phyloP scores from a whole-genome alignment of 2,797 vertebrate species.

The Sebastes matsubarae region DNA sequence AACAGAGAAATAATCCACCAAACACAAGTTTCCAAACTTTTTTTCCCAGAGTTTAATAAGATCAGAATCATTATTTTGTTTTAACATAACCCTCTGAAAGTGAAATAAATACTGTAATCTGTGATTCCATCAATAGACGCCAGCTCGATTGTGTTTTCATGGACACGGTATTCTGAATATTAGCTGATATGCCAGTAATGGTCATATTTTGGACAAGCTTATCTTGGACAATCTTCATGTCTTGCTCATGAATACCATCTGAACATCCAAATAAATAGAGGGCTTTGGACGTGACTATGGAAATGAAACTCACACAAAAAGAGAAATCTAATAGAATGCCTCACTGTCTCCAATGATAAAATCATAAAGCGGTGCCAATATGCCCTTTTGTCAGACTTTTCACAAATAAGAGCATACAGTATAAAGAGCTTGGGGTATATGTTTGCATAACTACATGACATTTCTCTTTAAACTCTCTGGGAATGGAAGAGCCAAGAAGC shows the following conservation, averaged over 20 bases:
- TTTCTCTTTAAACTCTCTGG: conserved; percentile 4
- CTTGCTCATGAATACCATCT: conserved; percentile 17
- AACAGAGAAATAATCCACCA: too few species aligned
- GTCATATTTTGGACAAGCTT: neutral
- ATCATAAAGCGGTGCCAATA: neutral
- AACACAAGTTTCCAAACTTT: too few species aligned
- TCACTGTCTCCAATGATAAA: neutral
- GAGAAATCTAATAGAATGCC: neutral
- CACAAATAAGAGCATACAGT: neutral
- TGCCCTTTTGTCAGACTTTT: neutral
- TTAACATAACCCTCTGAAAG: neutral
- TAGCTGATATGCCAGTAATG: neutral
- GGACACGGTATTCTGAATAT: neutral
- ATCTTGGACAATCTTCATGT: conserved; percentile 3
- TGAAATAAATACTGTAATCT: neutral
- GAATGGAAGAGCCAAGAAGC: neutral
- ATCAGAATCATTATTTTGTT: neutral
- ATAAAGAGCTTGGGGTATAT: neutral
- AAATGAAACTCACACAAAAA: neutral
- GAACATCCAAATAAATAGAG: conserved; percentile 4
- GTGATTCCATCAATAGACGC: neutral
- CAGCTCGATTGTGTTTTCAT: neutral
- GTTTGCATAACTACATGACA: neutral
- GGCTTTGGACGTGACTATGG: neutral
- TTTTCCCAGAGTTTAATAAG: neutral